Conservation (phyloP, 2,797 vertebrate genomes). For the Helarctos malayanus region DNA sequence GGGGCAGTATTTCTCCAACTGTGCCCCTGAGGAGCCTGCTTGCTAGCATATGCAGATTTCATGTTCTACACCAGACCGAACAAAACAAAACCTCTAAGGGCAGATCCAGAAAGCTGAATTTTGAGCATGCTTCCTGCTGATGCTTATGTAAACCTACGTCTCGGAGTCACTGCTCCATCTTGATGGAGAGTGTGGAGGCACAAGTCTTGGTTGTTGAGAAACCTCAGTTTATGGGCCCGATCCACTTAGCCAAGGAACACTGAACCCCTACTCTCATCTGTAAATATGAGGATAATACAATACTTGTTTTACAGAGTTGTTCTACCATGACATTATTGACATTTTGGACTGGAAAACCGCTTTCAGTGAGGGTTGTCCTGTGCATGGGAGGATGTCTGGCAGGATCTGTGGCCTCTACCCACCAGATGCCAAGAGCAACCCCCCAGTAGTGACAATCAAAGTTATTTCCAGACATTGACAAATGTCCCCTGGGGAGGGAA, state of each 20-base stretch:
- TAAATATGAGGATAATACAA: not conserved
- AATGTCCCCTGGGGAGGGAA: not conserved
- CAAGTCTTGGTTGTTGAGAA: not conserved
- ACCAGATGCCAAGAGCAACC: not conserved
- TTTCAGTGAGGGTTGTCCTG: not conserved
- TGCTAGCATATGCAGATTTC: not conserved
- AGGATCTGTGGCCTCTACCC: not conserved
- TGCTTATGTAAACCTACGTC: not conserved
- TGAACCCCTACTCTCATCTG: not conserved
- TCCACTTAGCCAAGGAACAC: not conserved
- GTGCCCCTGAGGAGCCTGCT: not conserved
- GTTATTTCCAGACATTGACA: slow-evolving; percentile 20
- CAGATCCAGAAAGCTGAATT: not conserved
- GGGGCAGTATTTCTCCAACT: not conserved
- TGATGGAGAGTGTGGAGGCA: not conserved
- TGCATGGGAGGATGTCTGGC: not conserved
- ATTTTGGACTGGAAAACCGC: not conserved
- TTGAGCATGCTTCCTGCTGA: not conserved
- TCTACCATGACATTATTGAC: not conserved
- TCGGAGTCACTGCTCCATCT: not conserved
- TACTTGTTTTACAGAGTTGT: not conserved
- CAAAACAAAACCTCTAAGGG: not conserved
- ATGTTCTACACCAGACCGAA: not conserved
- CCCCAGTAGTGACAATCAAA: not conserved
- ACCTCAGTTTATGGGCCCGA: not conserved